These are phyloP conservation scores for Cylloceria caligata DNA, from an alignment of 2,888 invertebrate species.

Conservation along the genomic window DNA sequence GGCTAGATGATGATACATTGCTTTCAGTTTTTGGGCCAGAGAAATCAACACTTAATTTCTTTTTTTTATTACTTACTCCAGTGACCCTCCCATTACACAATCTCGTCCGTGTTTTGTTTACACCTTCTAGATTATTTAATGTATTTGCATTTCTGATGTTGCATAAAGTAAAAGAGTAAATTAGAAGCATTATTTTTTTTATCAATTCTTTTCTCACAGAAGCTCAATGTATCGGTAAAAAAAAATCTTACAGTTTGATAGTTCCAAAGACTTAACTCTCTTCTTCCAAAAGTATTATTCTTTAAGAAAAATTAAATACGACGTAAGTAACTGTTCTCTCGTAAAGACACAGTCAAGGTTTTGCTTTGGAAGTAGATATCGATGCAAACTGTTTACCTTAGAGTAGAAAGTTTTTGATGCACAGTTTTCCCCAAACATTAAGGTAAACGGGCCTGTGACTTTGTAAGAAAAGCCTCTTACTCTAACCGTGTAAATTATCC, in stretches of 20 bases:
- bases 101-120: slow-evolving; percentile 15
- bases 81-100: neutral
- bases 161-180: neutral
- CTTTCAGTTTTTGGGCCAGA: neutral
- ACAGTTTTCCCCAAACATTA: no score
- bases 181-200: neutral
- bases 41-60: neutral
- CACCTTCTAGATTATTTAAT: neutral
- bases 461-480: no score
- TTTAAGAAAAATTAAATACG: neutral
- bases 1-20: neutral
- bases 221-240: neutral
- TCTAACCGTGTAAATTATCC: no score
- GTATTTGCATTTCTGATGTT: neutral
- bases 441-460: no score
- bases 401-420: no score
- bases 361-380: no score
- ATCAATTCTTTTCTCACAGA: neutral
- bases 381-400: no score
- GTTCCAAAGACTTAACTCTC: neutral
- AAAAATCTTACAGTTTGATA: neutral
- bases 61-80: neutral
- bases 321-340: neutral
- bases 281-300: neutral
- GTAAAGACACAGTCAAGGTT: no score